Percentiles rank a stretch among this genome's conserved stretches.
Conservation (phyloP, 2,113 vertebrate genomes). For the Plectropomus leopardus region DNA sequence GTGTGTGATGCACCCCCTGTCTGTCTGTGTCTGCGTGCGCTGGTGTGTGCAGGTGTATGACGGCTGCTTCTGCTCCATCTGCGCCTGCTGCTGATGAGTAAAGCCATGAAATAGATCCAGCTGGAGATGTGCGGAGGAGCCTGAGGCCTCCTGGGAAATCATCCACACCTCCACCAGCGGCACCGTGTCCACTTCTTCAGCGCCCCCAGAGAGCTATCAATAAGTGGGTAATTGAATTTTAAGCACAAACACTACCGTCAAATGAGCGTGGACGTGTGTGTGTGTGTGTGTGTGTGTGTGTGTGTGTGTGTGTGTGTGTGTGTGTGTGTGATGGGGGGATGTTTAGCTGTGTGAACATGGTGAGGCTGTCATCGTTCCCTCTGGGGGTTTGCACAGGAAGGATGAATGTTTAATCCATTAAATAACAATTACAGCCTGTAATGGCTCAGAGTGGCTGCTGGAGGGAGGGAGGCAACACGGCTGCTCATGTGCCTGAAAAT, state of each 20-base stretch:
- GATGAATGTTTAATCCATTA: slow-evolving; percentile 99
- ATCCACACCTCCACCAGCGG: slow-evolving; percentile 81
- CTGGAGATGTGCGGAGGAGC: slow-evolving; percentile 94
- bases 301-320: no score
- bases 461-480: slow-evolving; percentile 43
- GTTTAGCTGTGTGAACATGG: slow-evolving; percentile 84
- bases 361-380: slow-evolving; percentile 87
- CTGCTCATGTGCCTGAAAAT: slow-evolving; percentile 25
- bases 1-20: not conserved
- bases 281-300: slow-evolving; percentile 61
- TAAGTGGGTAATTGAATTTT: slow-evolving; percentile 99
- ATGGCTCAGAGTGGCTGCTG: slow-evolving; percentile 63
- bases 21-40: slow-evolving; percentile 36
- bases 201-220: slow-evolving; percentile 98
- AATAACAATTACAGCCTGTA: slow-evolving; percentile 93
- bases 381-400: slow-evolving; percentile 89
- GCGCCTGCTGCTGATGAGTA: slow-evolving; percentile 72
- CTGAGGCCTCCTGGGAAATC: slow-evolving; percentile 94
- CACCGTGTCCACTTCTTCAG: slow-evolving; percentile 93
- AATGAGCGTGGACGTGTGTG: slow-evolving; percentile 71
- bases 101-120: slow-evolving; percentile 84
- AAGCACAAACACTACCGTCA: slow-evolving; percentile 96
- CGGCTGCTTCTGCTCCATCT: slow-evolving; percentile 72
- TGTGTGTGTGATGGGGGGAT: slow-evolving; percentile 78
- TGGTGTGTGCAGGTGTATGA: slow-evolving; percentile 73